These are phyloP conservation scores for Eumeta japonica DNA, from an alignment of 1,140 invertebrate species.

Conservation along the genomic window DNA sequence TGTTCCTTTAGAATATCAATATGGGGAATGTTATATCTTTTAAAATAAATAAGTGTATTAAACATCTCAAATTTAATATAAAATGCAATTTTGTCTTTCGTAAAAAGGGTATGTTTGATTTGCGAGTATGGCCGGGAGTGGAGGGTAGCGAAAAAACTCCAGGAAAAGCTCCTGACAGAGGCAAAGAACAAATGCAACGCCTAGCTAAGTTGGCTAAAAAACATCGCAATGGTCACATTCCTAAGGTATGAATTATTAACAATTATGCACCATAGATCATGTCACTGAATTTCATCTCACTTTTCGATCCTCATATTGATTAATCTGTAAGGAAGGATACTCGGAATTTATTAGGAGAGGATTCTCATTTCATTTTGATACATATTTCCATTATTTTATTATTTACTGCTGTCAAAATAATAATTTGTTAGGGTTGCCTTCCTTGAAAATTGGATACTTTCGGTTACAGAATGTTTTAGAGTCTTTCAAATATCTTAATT, in stretches of 20 bases:
- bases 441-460: no score
- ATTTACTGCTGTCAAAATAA: no score
- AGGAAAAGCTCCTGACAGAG: slow-evolving; percentile 76
- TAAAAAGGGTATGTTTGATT: slow-evolving; percentile 71
- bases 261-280: neutral
- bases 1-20: no score
- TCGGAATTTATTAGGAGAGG: no score
- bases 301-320: slow-evolving; percentile 1
- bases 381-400: no score
- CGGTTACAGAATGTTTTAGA: no score
- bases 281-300: neutral
- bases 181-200: slow-evolving; percentile 85
- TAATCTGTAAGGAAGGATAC: neutral
- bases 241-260: slow-evolving; percentile 61
- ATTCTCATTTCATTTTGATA: no score
- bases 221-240: slow-evolving; percentile 90
- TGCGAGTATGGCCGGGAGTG: slow-evolving; percentile 77
- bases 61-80: no score
- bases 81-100: no score
- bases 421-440: no score
- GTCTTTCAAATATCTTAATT: no score
- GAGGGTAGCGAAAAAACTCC: slow-evolving; percentile 77
- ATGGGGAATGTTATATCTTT: neutral
- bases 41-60: slow-evolving; percentile 14
- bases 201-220: slow-evolving; percentile 91